Base-by-base conservation (phyloP, 2,797 vertebrate genomes). In the Micrastur ruficollis region DNA sequence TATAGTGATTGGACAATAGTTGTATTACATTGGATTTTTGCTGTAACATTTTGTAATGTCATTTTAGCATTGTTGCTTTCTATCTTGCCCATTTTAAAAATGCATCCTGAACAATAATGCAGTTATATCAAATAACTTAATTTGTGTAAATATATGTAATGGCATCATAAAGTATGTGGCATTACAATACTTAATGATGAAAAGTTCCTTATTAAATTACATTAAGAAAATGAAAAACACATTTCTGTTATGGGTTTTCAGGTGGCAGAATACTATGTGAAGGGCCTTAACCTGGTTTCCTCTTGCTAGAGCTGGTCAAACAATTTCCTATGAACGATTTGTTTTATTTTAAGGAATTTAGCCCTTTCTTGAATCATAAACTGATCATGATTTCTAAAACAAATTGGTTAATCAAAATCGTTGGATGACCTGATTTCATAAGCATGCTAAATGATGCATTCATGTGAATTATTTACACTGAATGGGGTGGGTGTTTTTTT, bases 181-280 rank as follows among this genome's bases (percentile, higher is more conserved):
- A 95, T 96, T 96, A 96, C 62, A 81, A 91, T 97, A 97, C 73
- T 88, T 97, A 97, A 97, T 97, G 94, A 97, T 96, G 96, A 97
- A 97, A 96, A 97, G 96, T 97, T 97, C 61, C 95, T 96, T 86
- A 92, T 88, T 93, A 90, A 96, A 97, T 97, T 96, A 92, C 72
- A 96, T 94, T 94, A 96, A 55, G 94, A 97, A 97, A 96, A 97
- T 96, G 96, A 97, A 97, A 96, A 96, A 92, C 95, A 94, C 96
- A 81, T 96, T 95, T 91, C 90, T 97, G 90, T 94, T 96, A 96
- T 59, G 81, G 82, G 74, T 91, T 96, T 96, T 88, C 79, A 94
- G 96, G 94, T 3, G 53, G 95, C 81, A 96, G 93, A 97, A 96
- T 92, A 81, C 84, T 52, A 83, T 91, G 65, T 70, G 75, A 87